Base-by-base conservation (phyloP, 1,140 invertebrate genomes). In the Lamellibrachia luymesi region DNA sequence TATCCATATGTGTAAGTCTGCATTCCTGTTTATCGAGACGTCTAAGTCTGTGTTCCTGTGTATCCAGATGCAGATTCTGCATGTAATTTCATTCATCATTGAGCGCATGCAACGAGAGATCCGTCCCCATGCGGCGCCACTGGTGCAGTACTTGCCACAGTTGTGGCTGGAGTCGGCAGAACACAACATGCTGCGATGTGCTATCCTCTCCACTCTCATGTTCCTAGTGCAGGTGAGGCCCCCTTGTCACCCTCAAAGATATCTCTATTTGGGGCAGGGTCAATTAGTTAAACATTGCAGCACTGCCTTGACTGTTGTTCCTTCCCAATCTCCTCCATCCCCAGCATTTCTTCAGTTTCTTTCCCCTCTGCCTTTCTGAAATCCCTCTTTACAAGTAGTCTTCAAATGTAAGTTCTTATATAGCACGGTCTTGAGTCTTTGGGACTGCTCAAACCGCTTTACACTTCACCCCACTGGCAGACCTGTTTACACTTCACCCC, bases 161-260 rank as follows among this genome's bases (percentile, higher is more conserved):
- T 96, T 99, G 92, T 99, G 98, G 98, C 97, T 98, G 91, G 98
- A 98, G 96, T 98, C 98, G 10, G 97, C 97, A 90, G 97, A 98
- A 92, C 98, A 99, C 95, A 98, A 98, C 95, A 98, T 99, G 98
- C 96, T 99, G 93, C 97, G 98, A 51, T 99, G 98, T 96, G 98
- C 98, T 91, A 98, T 99, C 94, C 97, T 99, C 13, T 98, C 98
- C 6, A 98, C 98, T 25, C 97, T 98, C 38, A 97, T 98, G 93
- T 97, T 98, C 95, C 97, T 98, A 92, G 97, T 98, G 90, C 97
- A 97, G 97, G 98, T 98, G 95, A 95, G 92, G 92, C 50, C 2
- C 27, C 51, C 49, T 51, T 80, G 4, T 22, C 64, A 56, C 52
- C 52, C 52, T 56, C 17, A 38, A 38, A 38, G 38, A 38, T 38